Base-by-base conservation (phyloP, 2,113 vertebrate genomes). In the Lathamus discolor region DNA sequence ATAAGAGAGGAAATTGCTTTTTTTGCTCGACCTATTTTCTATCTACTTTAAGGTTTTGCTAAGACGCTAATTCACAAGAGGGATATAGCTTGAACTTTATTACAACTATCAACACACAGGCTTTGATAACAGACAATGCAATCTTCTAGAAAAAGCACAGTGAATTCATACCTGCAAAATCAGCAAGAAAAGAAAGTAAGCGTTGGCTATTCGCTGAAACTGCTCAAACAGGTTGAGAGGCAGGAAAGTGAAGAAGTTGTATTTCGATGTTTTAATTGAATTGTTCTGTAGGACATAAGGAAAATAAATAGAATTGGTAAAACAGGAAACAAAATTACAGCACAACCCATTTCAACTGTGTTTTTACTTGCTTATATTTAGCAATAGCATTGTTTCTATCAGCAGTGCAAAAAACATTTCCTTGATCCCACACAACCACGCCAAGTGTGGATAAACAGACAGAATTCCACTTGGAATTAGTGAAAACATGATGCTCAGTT, bases 191-290 rank as follows among this genome's bases (percentile, higher is more conserved):
- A 99, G 97, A 96, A 99, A 99, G 97, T 99, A 99, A 37, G 98
- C 98, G n/a, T 99, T 99, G 93, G 99, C 99, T 70, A 99, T 98
- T 92, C 99, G 98, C 97, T 98, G 98, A 93, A 99, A 99, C 98
- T 99, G 99, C 95, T 99, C 99, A 48, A 99, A 99, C 39, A 99
- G 98, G 97, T 99, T 99, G 86, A 99, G 97, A 11, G 99, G 99
- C 94, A 99, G 98, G 97, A 99, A 99, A 92, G 98, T 99, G 94
- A 99, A 95, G 81, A 98, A 31, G 90, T 98, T 99, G 96, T 99
- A 99, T 87, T 99, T 99, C 9, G 99, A 99, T 17, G 99, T 99
- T 96, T 98, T 99, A 97, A 99, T 99, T 91, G 98, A 96, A 93
- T 99, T 99, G 93, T 98, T 98, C 99, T 99, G 97, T 41, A 92